A percentile compares a stretch with the other conserved stretches of the same genome.
These are phyloP conservation scores for Acleris holmiana DNA, from an alignment of 2,888 invertebrate species.

Conservation along the genomic window DNA sequence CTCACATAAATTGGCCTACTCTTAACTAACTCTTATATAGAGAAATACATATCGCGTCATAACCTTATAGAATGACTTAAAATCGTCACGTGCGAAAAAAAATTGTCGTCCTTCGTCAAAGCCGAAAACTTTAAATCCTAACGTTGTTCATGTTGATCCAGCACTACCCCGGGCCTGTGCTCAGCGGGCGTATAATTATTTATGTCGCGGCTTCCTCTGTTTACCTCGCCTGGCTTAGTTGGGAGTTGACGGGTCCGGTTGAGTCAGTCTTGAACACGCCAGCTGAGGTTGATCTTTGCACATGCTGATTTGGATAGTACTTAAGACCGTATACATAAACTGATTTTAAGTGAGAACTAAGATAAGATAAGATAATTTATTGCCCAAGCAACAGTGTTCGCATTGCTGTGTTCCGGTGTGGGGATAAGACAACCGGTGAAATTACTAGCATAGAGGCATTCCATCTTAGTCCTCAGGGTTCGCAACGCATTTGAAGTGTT, in stretches of 20 bases:
- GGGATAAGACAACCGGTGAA: too few relatives aligned
- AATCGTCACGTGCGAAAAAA: too few relatives aligned
- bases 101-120: constrained; percentile 20
- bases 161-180: constrained; percentile 44
- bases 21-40: too few relatives aligned
- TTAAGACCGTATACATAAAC: background rate
- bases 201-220: constrained; percentile 53
- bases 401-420: too few relatives aligned
- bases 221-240: constrained; percentile 40
- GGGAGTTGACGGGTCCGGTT: constrained; percentile 27
- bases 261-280: constrained; percentile 15
- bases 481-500: too few relatives aligned
- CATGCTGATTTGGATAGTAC: constrained; percentile 7
- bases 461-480: too few relatives aligned
- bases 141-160: background rate
- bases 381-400: too few relatives aligned
- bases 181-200: constrained; percentile 66
- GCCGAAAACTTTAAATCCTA: background rate
- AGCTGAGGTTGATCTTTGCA: constrained; percentile 12
- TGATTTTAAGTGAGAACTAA: background rate
- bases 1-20: too few relatives aligned
- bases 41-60: too few relatives aligned
- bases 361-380: too few relatives aligned
- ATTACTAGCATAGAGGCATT: too few relatives aligned
- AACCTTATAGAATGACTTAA: too few relatives aligned